phyloP scores from a whole-genome alignment of 92 coral and sea anemone species.

The Epizoanthus illoricatus region DNA sequence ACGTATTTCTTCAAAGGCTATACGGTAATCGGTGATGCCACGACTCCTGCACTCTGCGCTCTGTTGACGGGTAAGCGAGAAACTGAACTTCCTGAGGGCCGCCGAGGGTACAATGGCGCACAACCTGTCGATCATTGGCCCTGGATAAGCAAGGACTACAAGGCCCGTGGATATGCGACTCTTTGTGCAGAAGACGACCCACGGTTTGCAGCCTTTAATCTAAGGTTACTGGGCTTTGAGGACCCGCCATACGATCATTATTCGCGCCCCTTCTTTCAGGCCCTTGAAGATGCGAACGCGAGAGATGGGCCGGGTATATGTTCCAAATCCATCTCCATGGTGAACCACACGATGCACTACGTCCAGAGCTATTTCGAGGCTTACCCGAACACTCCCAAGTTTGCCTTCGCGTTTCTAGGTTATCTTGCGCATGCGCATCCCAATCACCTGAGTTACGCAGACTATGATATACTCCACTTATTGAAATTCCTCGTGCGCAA shows the following conservation, averaged over 20 bases:
- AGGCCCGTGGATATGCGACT: conserved; percentile 81
- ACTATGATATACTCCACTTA: conserved; percentile 66
- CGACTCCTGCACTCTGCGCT: conserved; percentile 88
- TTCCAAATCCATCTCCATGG: conserved; percentile 73
- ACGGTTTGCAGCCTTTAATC: conserved; percentile 65
- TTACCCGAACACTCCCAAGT: conserved; percentile 76
- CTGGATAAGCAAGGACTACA: conserved; percentile 81
- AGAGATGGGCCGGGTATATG: conserved; percentile 84
- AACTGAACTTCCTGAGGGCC: conserved; percentile 76
- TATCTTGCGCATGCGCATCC: conserved; percentile 84
- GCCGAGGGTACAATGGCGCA: conserved; percentile 67
- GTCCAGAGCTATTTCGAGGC: conserved; percentile 68
- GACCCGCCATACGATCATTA: conserved; percentile 79
- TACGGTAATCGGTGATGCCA: conserved; percentile 83
- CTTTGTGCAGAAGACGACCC: conserved; percentile 85
- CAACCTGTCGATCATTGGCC: conserved; percentile 85
- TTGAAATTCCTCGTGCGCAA: conserved; percentile 60
- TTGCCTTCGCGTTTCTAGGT: conserved; percentile 70
- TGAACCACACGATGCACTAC: conserved; percentile 82
- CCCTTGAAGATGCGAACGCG: conserved; percentile 58
- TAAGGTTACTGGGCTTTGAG: conserved; percentile 72
- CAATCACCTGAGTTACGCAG: conserved; percentile 75
- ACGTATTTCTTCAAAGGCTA: conserved; percentile 78
- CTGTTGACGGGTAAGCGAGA: conserved; percentile 74
- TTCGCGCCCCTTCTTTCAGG: conserved; percentile 83